These are phyloP conservation scores for Escarpia spicata DNA, from an alignment of 2,888 invertebrate species.

Conservation along the genomic window DNA sequence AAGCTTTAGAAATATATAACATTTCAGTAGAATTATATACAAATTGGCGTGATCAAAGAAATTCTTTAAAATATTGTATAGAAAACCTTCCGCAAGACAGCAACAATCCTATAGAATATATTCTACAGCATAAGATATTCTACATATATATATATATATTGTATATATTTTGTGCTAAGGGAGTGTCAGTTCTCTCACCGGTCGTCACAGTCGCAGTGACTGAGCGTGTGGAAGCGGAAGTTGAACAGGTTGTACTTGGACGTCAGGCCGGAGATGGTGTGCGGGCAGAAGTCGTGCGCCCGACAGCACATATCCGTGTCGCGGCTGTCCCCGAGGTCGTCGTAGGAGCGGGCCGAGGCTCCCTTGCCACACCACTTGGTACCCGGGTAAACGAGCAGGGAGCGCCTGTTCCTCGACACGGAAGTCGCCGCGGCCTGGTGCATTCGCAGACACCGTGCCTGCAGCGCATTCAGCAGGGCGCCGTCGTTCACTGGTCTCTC, in stretches of 20 bases:
- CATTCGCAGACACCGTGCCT: not conserved
- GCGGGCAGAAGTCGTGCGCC: conserved; percentile 87
- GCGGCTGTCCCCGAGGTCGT: conserved; percentile 67
- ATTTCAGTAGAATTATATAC: too few species aligned
- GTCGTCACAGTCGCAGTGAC: conserved; percentile 92
- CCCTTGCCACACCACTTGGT: conserved; percentile 96
- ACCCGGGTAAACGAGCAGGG: conserved; percentile 82
- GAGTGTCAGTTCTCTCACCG: conserved; percentile 71
- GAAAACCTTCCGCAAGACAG: too few species aligned
- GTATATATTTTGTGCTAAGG: too few species aligned
- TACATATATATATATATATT: too few species aligned
- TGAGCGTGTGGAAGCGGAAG: conserved; percentile 87
- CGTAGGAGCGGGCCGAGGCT: conserved; percentile 81
- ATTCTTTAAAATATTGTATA: too few species aligned
- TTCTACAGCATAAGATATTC: too few species aligned
- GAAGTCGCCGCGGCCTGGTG: not conserved
- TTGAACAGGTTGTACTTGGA: conserved; percentile 88
- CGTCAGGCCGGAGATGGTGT: conserved; percentile 84
- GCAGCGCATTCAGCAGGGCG: not conserved
- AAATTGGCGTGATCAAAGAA: too few species aligned
- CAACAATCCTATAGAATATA: too few species aligned
- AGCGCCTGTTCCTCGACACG: not conserved
- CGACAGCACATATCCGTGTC: conserved; percentile 88
- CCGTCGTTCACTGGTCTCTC: not conserved
- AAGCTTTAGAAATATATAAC: too few species aligned